These are phyloP conservation scores for Struthio camelus DNA, from an alignment of 2,113 vertebrate species.

Conservation along the genomic window DNA sequence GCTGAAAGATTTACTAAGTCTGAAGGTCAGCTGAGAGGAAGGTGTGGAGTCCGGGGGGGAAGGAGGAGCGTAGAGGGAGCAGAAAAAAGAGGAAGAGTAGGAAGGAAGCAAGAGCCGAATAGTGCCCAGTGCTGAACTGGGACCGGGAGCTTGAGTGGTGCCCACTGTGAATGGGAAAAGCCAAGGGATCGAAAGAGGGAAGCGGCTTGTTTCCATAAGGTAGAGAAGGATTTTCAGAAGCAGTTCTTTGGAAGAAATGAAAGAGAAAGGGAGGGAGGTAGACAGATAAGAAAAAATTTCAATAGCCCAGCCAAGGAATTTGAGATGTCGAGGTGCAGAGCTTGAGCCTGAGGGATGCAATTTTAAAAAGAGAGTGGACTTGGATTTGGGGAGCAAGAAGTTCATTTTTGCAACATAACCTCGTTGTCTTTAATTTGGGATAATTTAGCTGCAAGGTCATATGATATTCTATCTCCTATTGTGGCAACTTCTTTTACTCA, in stretches of 20 bases:
- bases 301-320: not conserved
- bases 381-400: not conserved
- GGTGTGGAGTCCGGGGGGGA: not conserved
- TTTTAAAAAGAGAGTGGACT: not conserved
- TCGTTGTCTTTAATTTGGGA: not conserved
- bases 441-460: not conserved
- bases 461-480: not conserved
- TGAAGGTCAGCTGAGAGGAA: not conserved
- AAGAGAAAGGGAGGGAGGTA: not conserved
- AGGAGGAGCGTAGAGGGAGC: not conserved
- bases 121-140: not conserved
- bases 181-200: not conserved
- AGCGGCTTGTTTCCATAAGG: not conserved
- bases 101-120: not conserved
- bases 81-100: not conserved
- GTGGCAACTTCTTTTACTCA: not conserved
- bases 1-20: not conserved
- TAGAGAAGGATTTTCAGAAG: not conserved
- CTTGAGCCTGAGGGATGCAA: not conserved
- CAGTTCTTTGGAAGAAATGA: not conserved
- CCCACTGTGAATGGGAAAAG: not conserved
- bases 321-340: not conserved
- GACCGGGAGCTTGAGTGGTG: not conserved
- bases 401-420: not conserved
- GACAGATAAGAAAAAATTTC: not conserved